Evolutionary conservation across 2,888 invertebrate species (phyloP), one percentile per base, ranked within the genome.

Genomic region (Pachydiplax longipennis): DNA sequence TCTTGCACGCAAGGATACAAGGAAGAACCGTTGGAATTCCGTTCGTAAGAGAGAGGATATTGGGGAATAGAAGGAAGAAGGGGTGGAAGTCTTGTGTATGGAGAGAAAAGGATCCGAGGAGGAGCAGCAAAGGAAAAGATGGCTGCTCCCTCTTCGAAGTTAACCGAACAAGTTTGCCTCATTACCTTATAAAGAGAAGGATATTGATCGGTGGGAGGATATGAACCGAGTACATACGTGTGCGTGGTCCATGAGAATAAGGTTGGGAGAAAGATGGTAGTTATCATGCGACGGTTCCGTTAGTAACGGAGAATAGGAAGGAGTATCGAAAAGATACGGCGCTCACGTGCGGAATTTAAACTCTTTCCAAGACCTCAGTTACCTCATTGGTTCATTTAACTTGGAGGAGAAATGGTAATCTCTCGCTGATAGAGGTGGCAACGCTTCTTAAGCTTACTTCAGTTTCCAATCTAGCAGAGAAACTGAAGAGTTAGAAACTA

Each of bases 181-280:
- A 87, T 87, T 87, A 87, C 87, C 87, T 87, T 87, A 87, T 87
- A 87, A 87, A 87, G 87, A 61, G 65, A 73, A 31, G 65, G 87
- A 65, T 87, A 87, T 87, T 87, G 87, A 87, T 87, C 87, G 87
- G 83, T 53, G 5, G 53, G 83, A 35, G 83, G 87, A 87, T 58
- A 87, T 87, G 87, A 87, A 87, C 87, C 87, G 22, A 58, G 87
- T 87, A 87, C 53, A 61, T 87, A 87, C 58, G 87, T 35, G 37
- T n/a, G 61, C 37, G 12, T 18, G 87, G 83, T 73, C 31, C 31
- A 31, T 73, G 73, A 31, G 53, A 53, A 53, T 53, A 15, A 53
- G 53, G 48, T 48, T 48, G 18, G 18, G 61, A 37, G 61, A 35
- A 61, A 37, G n/a, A 6, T 8, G 83, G 40, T 22, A 81, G 44